A percentile compares a stretch with the other conserved stretches of the same genome.
These are phyloP conservation scores for Knipowitschia caucasica DNA, from an alignment of 2,797 vertebrate genomes.

Conservation along the genomic window DNA sequence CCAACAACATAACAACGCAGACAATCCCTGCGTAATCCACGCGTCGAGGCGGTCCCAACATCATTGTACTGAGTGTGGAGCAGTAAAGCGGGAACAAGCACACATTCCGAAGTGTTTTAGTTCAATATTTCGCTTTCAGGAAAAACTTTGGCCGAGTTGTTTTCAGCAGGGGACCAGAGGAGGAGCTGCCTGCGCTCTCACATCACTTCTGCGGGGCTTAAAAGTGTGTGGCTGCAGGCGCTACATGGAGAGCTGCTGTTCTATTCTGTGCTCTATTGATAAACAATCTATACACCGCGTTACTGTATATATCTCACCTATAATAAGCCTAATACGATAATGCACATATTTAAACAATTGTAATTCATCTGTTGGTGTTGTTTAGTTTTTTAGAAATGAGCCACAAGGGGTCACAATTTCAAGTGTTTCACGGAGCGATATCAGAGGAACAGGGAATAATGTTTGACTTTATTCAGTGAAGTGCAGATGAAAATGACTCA, in stretches of 20 bases:
- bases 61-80: conserved; percentile 63
- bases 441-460: too few species aligned
- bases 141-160: conserved; percentile 45
- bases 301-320: too few species aligned
- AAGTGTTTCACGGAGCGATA: too few species aligned
- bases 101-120: conserved; percentile 45
- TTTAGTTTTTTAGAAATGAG: background rate
- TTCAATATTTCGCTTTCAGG: conserved; percentile 32
- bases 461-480: conserved; percentile 58
- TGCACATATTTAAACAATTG: too few species aligned
- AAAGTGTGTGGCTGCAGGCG: background rate
- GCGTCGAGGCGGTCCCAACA: conserved; percentile 15
- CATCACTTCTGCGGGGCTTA: background rate
- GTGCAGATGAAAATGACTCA: conserved; percentile 33
- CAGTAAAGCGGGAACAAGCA: conserved; percentile 20
- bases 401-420: conserved; percentile 4
- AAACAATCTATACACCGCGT: too few species aligned
- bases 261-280: too few species aligned
- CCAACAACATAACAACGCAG: conserved; percentile 46
- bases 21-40: conserved; percentile 32
- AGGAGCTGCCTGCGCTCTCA: conserved; percentile 34
- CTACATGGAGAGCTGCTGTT: background rate
- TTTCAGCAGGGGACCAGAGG: conserved; percentile 48
- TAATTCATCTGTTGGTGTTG: too few species aligned
- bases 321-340: too few species aligned